Evolutionary conservation across 2,113 vertebrate species (phyloP), one percentile per base, ranked within the genome.

Genomic region (Anthoscopus minutus): DNA sequence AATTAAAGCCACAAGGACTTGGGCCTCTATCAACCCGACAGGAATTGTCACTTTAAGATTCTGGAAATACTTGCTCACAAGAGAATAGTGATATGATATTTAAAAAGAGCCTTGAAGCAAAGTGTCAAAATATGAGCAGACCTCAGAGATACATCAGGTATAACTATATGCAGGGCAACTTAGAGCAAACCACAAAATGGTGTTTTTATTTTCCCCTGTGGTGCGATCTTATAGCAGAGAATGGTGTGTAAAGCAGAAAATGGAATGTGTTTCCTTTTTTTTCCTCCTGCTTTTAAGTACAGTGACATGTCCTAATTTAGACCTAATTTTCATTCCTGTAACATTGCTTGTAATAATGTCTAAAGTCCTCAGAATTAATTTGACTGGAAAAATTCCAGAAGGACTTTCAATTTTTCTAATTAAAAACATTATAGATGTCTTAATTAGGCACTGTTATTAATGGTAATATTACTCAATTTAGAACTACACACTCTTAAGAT

Each of bases 401-500:
- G 96, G 96, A 97, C 97, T 97, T 98, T 97, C 98, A 97, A 97
- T 97, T 96, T 96, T 98, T 97, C 97, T 98, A 97, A 98, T 98
- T 98, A 98, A 98, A 98, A 98, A 86, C 96, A 97, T 97, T 97
- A 97, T 96, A 97, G 96, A 98, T 97, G 97, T 98, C 98, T 98
- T 98, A 98, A 98, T 98, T 98, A 97, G 96, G 92, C 91, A 51
- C 92, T 96, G 96, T 96, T 97, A 97, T 97, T 98, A 97, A 97
- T 96, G 97, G 94, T 93, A 96, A 97, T 97, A 98, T 96, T 94
- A 71, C 96, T 97, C 96, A 96, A 94, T 97, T 97, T 97, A 97
- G 96, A 97, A 83, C 89, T 72, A 93, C 96, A 90, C 93, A 96
- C 96, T n/a, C n/a, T 98, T 97, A 98, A 97, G 97, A 97, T 89